These are phyloP conservation scores for Dermatemys mawii DNA, from an alignment of 2,113 vertebrate species.

Conservation along the genomic window DNA sequence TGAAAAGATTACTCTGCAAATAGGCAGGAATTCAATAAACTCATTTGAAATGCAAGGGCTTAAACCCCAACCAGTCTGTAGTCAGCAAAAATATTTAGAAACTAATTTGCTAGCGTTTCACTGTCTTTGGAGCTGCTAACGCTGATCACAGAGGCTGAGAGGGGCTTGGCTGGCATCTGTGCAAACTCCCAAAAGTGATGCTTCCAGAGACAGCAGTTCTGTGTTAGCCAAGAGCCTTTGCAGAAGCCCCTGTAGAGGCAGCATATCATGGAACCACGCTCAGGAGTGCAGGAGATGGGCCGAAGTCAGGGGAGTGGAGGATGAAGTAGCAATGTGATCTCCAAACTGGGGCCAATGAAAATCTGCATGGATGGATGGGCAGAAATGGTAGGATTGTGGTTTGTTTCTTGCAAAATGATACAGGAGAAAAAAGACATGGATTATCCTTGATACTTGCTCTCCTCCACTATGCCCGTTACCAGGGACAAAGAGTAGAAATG, in stretches of 20 bases:
- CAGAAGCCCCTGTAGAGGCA: neutral
- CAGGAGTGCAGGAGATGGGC: neutral
- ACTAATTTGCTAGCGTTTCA: neutral
- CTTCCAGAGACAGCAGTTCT: neutral
- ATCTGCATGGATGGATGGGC: neutral
- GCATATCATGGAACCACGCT: neutral
- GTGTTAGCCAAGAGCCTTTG: neutral
- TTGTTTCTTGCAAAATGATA: neutral
- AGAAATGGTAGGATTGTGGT: neutral
- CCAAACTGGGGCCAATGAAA: neutral
- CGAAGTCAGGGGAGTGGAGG: neutral
- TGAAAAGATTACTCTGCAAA: neutral
- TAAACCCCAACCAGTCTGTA: neutral
- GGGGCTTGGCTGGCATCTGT: neutral
- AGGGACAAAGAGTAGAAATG: neutral
- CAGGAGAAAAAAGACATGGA: neutral
- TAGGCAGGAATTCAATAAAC: neutral
- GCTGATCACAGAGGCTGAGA: neutral
- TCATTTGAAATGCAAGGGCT: neutral
- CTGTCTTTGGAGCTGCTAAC: neutral
- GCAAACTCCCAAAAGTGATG: neutral
- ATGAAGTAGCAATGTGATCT: neutral
- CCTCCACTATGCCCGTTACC: neutral
- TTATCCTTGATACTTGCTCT: neutral
- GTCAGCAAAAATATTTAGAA: neutral